Base-by-base conservation (phyloP, 2,113 vertebrate genomes). In the Calyptomena viridis region DNA sequence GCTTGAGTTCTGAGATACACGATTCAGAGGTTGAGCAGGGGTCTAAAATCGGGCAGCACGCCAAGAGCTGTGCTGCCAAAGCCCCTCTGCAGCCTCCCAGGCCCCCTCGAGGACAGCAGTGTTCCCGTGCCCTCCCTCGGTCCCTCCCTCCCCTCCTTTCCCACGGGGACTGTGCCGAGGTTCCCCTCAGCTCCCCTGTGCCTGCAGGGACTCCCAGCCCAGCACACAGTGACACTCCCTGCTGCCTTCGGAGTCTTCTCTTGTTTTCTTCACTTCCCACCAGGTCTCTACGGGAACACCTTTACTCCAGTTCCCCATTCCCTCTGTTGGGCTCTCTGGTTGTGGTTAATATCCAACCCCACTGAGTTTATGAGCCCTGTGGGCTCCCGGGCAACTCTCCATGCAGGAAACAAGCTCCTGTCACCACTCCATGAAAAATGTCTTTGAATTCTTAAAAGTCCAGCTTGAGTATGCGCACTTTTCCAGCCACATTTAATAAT, bases 21-120 rank as follows among this genome's bases (percentile, higher is more conserved):
- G 3, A 1, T 13, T 24, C 17, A 22, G 78, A 56, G 25, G 3
- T 3, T 30, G 64, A 47, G 74, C 18, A 69, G 56, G 23, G 33
- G 9, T 50, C 42, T 53, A 2, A 58, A 71, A 8, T 10, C 12
- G 0, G 1, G 2, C 64, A 27, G 2, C 7, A 2, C 7, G 6
- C 8, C 63, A 15, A 1, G 25, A 2, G 4, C 55, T 42, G 33
- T 9, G 1, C 28, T 17, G 30, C 49, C 59, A 2, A 2, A 50
- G 50, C 11, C 19, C 23, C 8, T 0, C 49, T 40, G 44, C 3
- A 47, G 40, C 35, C 53, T 25, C 33, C 35, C 25, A 3, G 68
- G 24, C 31, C 28, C 22, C 44, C 10, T 21, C 2, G 27, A 8
- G 0, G 8, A 2, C 18, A n/a, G 66, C 31, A 30, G 5, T 0